phyloP scores from a whole-genome alignment of 2,888 invertebrate species.

The Andrena marginata region DNA sequence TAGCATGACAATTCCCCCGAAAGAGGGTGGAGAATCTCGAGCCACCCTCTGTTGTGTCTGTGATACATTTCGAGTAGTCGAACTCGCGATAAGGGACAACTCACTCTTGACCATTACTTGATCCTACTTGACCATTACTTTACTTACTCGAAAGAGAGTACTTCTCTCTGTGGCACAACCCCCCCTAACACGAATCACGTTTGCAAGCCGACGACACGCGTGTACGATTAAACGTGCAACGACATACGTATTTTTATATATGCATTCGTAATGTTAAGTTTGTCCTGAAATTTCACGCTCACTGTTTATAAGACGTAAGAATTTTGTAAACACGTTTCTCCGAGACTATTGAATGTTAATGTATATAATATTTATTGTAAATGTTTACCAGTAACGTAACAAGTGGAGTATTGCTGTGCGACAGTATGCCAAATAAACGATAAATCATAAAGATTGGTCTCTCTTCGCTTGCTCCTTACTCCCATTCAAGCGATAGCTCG shows the following conservation, averaged over 20 bases:
- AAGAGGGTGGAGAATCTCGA: not conserved
- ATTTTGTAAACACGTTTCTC: slow-evolving; percentile 26
- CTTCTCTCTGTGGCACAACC: not conserved
- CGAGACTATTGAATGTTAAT: slow-evolving; percentile 39
- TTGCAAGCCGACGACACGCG: not conserved
- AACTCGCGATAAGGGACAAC: not conserved
- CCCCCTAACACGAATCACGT: slow-evolving; percentile 20
- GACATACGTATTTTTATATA: slow-evolving; percentile 26
- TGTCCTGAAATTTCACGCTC: not conserved
- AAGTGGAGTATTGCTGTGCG: slow-evolving; percentile 49
- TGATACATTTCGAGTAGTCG: slow-evolving; percentile 38
- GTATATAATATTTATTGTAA: slow-evolving; percentile 56
- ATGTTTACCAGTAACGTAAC: slow-evolving; percentile 37
- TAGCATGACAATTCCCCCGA: slow-evolving; percentile 86
- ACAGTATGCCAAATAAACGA: slow-evolving; percentile 63
- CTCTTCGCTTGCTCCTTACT: not conserved
- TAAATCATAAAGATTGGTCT: not conserved
- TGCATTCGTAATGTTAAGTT: slow-evolving; percentile 32
- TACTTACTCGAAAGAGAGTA: not conserved
- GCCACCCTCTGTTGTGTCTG: slow-evolving; percentile 38
- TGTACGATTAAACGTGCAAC: slow-evolving; percentile 14
- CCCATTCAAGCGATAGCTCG: not conserved
- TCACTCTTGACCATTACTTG: not conserved
- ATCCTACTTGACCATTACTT: not conserved
- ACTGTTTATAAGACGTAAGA: slow-evolving; percentile 16